Evolutionary conservation across 2,113 vertebrate genomes (phyloP).

Genomic region (Panthera leo): DNA sequence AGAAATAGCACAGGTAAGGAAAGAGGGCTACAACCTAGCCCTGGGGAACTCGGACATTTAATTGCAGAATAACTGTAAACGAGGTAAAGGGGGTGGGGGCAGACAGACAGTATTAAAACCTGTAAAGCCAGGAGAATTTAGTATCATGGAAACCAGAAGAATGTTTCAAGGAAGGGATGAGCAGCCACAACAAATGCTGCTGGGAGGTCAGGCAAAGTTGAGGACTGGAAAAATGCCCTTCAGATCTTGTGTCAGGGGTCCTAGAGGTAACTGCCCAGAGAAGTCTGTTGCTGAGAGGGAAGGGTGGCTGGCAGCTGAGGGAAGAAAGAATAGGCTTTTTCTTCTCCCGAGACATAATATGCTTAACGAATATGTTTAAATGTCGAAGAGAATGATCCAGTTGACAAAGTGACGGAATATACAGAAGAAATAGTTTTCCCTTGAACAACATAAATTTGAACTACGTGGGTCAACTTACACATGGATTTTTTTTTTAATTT

Average conservation of each 20-base stretch:
- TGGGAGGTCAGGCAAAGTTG: neutral
- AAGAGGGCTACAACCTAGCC: neutral
- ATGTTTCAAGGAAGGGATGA: neutral
- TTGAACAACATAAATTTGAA: neutral
- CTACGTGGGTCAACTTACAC: neutral
- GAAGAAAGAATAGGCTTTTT: neutral
- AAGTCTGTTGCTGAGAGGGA: neutral
- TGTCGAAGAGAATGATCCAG: neutral
- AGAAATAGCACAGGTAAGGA: neutral
- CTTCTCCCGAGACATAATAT: neutral
- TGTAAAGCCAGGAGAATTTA: neutral
- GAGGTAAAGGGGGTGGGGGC: neutral
- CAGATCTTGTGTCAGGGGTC: neutral
- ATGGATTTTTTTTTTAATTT: neutral
- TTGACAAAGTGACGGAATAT: neutral
- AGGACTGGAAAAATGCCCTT: neutral
- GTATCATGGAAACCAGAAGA: neutral
- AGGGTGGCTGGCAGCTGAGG: neutral
- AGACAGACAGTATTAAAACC: neutral
- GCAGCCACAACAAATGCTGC: neutral
- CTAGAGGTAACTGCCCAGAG: neutral
- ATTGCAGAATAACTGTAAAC: neutral
- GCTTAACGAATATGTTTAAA: neutral
- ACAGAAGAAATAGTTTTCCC: neutral
- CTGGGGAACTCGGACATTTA: neutral